Evolutionary conservation across 2,113 vertebrate genomes (phyloP).

Genomic region (Sinosuthora webbiana): DNA sequence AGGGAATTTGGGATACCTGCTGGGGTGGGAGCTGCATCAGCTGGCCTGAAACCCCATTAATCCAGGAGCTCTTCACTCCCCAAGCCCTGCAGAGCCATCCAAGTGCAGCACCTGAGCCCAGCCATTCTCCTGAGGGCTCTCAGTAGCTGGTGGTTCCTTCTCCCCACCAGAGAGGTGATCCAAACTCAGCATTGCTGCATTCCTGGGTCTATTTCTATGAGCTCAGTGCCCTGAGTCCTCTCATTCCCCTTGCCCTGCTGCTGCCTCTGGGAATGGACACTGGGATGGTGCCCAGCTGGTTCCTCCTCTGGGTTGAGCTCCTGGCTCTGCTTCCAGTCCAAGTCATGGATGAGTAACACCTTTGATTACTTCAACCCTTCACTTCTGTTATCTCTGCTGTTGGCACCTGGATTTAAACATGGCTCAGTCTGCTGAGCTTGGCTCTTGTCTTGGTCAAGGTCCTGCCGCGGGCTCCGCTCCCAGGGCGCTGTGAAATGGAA

Average conservation of each 20-base stretch:
- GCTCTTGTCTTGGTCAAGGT: neutral
- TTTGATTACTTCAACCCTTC: neutral
- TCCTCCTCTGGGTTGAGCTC: neutral
- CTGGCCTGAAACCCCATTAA: accelerated
- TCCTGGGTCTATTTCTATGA: neutral
- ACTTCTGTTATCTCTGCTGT: neutral
- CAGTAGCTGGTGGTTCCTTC: neutral
- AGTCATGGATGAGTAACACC: neutral
- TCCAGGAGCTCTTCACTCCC: neutral
- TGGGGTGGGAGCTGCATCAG: neutral
- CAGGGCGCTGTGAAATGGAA: neutral
- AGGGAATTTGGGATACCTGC: neutral
- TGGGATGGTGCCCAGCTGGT: neutral
- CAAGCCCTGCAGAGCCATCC: neutral
- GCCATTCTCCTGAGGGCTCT: neutral
- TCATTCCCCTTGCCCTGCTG: neutral
- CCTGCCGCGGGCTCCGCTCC: neutral
- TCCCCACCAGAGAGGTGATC: neutral
- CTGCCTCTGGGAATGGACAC: neutral
- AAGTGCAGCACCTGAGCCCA: neutral
- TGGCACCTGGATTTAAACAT: slow-evolving; percentile 20
- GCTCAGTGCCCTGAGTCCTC: accelerated
- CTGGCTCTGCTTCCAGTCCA: neutral
- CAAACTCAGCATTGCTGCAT: neutral
- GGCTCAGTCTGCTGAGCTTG: neutral